Evolutionary conservation across 2,888 invertebrate genomes (phyloP).

Genomic region (Tenthredo notha): DNA sequence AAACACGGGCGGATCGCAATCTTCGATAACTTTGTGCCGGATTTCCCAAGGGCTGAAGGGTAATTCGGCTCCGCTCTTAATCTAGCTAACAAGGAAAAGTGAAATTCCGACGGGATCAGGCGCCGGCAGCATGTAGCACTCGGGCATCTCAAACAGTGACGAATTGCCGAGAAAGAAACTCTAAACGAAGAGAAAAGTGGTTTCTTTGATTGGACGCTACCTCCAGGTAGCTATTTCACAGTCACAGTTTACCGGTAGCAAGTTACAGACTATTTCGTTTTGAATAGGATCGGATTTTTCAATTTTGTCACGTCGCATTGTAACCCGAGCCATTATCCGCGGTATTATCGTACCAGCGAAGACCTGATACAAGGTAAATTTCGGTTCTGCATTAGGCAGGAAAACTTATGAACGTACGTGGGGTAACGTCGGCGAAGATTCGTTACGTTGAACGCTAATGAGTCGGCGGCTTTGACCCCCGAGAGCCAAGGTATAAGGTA

Average conservation of each 20-base stretch:
- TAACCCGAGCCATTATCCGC: conserved; percentile 28
- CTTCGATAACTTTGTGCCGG: conserved; percentile 48
- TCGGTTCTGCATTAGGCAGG: background rate
- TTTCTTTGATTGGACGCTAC: background rate
- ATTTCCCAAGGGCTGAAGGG: conserved; percentile 43
- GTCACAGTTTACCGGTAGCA: conserved; percentile 6
- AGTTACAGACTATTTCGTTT: conserved; percentile 19
- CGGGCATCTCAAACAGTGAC: conserved; percentile 32
- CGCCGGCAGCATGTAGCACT: background rate
- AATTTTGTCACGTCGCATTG: conserved; percentile 45
- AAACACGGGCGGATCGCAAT: conserved; percentile 46
- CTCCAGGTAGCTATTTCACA: conserved; percentile 15
- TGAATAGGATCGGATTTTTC: background rate
- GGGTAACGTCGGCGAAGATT: conserved; percentile 55
- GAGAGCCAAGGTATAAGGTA: conserved; percentile 49
- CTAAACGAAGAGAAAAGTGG: conserved; percentile 1
- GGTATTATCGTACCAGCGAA: conserved; percentile 37
- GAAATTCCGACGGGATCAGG: conserved; percentile 33
- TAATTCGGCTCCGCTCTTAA: conserved; percentile 45
- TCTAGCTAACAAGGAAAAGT: conserved; percentile 46
- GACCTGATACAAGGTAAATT: conserved; percentile 11
- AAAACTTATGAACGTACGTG: conserved; percentile 40
- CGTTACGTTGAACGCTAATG: conserved; percentile 64
- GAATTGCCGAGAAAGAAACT: conserved; percentile 25
- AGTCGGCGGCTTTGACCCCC: conserved; percentile 69